Conservation (phyloP, 2,888 invertebrate genomes). For the Amiota minor region DNA sequence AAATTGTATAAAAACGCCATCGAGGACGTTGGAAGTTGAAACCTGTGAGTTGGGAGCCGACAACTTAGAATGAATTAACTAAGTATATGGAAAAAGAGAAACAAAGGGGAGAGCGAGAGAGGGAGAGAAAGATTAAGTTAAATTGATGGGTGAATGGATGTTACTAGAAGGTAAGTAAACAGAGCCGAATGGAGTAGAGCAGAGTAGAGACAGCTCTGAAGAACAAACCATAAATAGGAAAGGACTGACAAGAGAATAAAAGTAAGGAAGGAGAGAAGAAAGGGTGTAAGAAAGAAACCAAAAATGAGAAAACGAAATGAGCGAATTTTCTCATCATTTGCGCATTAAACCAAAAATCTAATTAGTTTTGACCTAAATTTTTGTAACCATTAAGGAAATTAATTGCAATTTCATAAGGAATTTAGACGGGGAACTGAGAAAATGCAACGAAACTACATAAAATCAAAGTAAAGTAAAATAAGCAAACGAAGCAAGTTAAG, state of each 20-base stretch:
- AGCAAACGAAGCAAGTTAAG: not conserved
- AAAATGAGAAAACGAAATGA: not conserved
- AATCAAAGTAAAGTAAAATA: not conserved
- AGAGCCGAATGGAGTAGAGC: no score
- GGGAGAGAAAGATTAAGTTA: constrained; percentile 49
- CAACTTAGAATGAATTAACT: no score
- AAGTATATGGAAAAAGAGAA: not conserved
- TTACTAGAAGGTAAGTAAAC: no score
- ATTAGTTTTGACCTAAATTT: constrained; percentile 58
- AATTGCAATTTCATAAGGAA: constrained; percentile 52
- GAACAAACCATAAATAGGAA: constrained; percentile 29
- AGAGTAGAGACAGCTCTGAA: no score
- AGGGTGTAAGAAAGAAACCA: constrained; percentile 27
- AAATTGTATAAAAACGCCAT: no score
- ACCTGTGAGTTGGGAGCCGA: no score
- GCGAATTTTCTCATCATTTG: constrained; percentile 9
- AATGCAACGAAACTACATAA: not conserved
- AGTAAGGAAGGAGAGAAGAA: not conserved
- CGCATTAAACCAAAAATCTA: constrained; percentile 39
- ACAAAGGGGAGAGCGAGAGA: not conserved
- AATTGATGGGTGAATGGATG: no score
- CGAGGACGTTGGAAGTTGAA: no score
- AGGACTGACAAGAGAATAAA: not conserved
- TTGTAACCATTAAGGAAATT: constrained; percentile 56
- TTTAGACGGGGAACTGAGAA: not conserved